These are phyloP conservation scores for Muraenolepis orangiensis DNA, from an alignment of 2,797 vertebrate species.

Conservation along the genomic window DNA sequence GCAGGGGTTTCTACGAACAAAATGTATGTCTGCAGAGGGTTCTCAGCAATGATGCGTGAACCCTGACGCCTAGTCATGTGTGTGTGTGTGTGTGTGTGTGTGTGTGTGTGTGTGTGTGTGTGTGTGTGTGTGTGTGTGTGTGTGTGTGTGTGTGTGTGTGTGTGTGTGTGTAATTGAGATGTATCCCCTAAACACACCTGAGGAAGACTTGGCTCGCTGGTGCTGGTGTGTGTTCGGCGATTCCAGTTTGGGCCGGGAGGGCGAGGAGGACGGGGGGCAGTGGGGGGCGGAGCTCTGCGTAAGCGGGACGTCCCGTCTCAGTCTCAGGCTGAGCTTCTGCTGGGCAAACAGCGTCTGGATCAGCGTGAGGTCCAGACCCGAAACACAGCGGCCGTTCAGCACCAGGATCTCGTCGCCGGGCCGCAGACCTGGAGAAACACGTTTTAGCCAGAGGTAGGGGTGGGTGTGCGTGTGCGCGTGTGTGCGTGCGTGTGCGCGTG, in stretches of 20 bases:
- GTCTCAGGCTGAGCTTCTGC: slow-evolving; percentile 76
- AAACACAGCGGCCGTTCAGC: slow-evolving; percentile 81
- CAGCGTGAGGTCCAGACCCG: slow-evolving; percentile 78
- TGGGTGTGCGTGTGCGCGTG: too few relatives aligned
- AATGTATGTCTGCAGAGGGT: neutral
- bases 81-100: neutral
- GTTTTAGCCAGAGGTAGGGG: too few relatives aligned
- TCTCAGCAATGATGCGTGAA: neutral
- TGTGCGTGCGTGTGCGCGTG: too few relatives aligned
- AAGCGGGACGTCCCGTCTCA: slow-evolving; percentile 63
- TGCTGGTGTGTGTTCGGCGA: slow-evolving; percentile 72
- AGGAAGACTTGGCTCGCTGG: slow-evolving; percentile 79
- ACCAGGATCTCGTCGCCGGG: slow-evolving; percentile 85
- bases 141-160: neutral
- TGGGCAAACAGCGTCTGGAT: slow-evolving; percentile 86
- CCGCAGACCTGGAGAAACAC: slow-evolving; percentile 79
- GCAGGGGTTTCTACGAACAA: neutral
- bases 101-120: neutral
- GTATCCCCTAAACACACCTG: slow-evolving; percentile 71
- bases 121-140: neutral
- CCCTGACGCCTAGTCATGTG: too few relatives aligned
- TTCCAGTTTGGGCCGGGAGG: slow-evolving; percentile 55
- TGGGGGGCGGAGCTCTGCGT: slow-evolving; percentile 36
- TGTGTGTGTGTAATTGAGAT: neutral
- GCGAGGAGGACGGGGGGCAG: slow-evolving; percentile 40